A percentile compares a stretch with the other conserved stretches of the same genome.
These are phyloP conservation scores for Poliocrania exsul DNA, from an alignment of 2,797 vertebrate genomes.

Conservation along the genomic window DNA sequence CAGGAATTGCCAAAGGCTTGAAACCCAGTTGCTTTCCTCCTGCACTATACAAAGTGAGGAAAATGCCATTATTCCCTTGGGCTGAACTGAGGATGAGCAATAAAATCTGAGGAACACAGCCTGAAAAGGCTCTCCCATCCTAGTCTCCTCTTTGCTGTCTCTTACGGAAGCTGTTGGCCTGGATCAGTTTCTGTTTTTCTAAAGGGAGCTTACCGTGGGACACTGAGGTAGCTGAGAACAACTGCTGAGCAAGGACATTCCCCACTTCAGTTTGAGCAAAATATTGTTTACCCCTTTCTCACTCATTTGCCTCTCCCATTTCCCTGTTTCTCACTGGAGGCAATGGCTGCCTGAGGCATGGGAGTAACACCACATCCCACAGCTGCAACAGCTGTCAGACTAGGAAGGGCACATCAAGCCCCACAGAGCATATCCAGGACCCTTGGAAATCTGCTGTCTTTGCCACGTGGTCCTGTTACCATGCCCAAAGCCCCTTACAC, in stretches of 20 bases:
- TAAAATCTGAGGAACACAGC: not conserved
- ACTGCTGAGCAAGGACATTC: slow-evolving; percentile 29
- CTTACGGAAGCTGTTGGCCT: not conserved
- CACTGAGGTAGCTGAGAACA: not conserved
- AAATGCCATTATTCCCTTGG: not conserved
- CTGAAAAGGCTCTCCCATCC: not conserved
- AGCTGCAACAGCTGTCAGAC: not conserved
- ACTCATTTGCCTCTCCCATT: slow-evolving; percentile 22
- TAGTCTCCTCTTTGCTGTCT: not conserved
- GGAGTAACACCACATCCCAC: not conserved
- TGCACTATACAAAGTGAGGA: not conserved
- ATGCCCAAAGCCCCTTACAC: not conserved
- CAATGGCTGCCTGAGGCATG: not conserved
- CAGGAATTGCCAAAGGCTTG: not conserved
- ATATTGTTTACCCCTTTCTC: slow-evolving; percentile 33
- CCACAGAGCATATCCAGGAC: not conserved
- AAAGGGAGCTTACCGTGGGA: not conserved
- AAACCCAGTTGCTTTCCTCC: not conserved
- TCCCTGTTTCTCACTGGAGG: slow-evolving; percentile 9
- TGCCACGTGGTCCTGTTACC: not conserved
- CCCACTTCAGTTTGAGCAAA: not conserved
- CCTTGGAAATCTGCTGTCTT: not conserved
- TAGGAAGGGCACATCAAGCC: accelerated
- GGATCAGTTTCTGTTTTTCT: not conserved
- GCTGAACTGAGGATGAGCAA: not conserved